Evolutionary conservation across 2,113 vertebrate genomes (phyloP).

Genomic region (Ceuthmochares aereus): DNA sequence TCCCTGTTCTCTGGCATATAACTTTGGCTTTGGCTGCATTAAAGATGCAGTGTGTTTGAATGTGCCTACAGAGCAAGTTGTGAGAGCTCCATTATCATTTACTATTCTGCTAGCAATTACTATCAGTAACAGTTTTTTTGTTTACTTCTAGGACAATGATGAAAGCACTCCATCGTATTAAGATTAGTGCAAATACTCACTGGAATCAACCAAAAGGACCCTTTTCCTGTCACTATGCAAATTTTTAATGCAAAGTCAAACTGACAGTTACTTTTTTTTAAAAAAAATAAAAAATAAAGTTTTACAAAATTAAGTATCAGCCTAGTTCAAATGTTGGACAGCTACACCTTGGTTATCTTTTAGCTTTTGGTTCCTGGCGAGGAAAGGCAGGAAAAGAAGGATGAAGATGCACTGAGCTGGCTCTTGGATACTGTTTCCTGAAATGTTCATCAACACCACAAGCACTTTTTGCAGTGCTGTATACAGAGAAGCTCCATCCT

Average conservation of each 20-base stretch:
- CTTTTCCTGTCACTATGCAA: background rate
- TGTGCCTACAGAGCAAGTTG: background rate
- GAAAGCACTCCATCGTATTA: background rate
- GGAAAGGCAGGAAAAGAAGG: background rate
- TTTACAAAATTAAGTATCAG: background rate
- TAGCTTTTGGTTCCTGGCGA: background rate
- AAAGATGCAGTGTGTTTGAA: background rate
- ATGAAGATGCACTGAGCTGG: background rate
- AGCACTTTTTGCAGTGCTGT: background rate
- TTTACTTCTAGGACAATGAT: background rate
- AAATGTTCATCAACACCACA: background rate
- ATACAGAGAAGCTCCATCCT: background rate
- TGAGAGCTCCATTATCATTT: background rate
- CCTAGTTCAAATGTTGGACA: fast-evolving
- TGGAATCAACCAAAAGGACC: background rate
- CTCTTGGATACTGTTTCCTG: background rate
- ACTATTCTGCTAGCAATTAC: conserved; percentile 9
- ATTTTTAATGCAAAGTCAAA: background rate
- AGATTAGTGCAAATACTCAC: background rate
- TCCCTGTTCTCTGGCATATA: conserved; percentile 4
- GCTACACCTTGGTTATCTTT: background rate
- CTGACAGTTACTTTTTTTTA: background rate
- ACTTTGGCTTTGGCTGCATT: background rate
- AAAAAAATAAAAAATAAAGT: background rate
- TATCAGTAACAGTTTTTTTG: conserved; percentile 7